Evolutionary conservation across 2,113 vertebrate genomes (phyloP).

Genomic region (Cebus imitator): DNA sequence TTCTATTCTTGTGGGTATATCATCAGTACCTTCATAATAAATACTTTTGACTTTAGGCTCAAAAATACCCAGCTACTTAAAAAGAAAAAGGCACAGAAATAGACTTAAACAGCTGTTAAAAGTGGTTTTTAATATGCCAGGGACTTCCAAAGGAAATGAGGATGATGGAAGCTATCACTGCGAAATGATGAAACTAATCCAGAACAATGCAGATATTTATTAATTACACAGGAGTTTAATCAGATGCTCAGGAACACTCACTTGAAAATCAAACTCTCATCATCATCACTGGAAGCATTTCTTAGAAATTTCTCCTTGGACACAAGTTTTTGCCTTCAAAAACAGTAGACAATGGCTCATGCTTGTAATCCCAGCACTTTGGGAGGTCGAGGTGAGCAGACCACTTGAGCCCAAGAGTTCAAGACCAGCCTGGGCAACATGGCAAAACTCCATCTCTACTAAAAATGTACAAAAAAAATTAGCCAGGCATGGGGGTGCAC

Average conservation of each 20-base stretch:
- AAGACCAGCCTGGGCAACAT: no score
- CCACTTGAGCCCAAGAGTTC: no score
- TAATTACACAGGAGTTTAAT: not conserved
- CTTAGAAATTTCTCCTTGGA: no score
- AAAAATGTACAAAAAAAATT: no score
- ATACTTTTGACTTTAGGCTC: not conserved
- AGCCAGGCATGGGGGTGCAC: no score
- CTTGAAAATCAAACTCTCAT: not conserved
- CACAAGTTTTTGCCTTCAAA: no score
- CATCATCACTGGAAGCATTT: no score
- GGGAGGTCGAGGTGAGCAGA: no score
- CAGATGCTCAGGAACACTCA: not conserved
- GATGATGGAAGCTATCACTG: not conserved
- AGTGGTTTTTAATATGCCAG: not conserved
- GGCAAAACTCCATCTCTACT: no score
- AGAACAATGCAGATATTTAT: not conserved
- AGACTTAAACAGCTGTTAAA: not conserved
- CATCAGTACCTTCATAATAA: not conserved
- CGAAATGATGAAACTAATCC: not conserved
- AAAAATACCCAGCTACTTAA: not conserved
- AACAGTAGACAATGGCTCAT: no score
- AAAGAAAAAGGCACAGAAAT: not conserved
- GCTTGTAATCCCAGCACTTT: no score
- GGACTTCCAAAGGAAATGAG: not conserved
- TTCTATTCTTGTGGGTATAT: not conserved